These are phyloP conservation scores for Lasioglossum morio DNA, from an alignment of 2,888 invertebrate species.

Conservation along the genomic window DNA sequence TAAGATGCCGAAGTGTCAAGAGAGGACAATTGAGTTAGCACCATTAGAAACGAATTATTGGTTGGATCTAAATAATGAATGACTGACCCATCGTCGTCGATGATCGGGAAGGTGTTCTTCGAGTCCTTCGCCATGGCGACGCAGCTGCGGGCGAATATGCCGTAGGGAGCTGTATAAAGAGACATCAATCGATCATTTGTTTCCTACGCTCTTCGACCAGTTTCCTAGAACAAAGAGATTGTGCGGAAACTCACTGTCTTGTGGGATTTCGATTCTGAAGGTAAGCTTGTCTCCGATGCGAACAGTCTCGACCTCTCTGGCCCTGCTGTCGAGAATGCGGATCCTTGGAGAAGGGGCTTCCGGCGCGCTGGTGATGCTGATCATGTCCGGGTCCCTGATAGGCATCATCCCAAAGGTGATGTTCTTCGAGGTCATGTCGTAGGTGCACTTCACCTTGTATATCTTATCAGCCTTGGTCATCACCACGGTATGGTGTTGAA, in stretches of 20 bases:
- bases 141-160: constrained; percentile 97
- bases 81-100: constrained; percentile 95
- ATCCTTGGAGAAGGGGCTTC: constrained; percentile 98
- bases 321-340: constrained; percentile 94
- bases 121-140: constrained; percentile 99
- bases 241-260: constrained; percentile 91
- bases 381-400: constrained; percentile 97
- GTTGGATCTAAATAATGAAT: neutral
- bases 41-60: neutral
- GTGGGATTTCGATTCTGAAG: constrained; percentile 98
- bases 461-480: constrained; percentile 99
- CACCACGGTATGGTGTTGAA: constrained; percentile 97
- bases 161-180: constrained; percentile 91
- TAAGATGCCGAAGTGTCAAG: too few species aligned
- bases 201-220: too few species aligned
- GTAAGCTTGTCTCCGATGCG: constrained; percentile 97
- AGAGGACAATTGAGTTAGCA: neutral
- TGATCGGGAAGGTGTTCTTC: constrained; percentile 97
- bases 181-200: neutral
- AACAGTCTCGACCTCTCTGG: constrained; percentile 96
- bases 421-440: constrained; percentile 98
- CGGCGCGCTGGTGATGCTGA: constrained; percentile 97
- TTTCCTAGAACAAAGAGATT: neutral
- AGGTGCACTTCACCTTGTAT: constrained; percentile 98
- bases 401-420: constrained; percentile 99